These are phyloP conservation scores for Proterorhinus semilunaris DNA, from an alignment of 2,113 vertebrate species.

Conservation along the genomic window DNA sequence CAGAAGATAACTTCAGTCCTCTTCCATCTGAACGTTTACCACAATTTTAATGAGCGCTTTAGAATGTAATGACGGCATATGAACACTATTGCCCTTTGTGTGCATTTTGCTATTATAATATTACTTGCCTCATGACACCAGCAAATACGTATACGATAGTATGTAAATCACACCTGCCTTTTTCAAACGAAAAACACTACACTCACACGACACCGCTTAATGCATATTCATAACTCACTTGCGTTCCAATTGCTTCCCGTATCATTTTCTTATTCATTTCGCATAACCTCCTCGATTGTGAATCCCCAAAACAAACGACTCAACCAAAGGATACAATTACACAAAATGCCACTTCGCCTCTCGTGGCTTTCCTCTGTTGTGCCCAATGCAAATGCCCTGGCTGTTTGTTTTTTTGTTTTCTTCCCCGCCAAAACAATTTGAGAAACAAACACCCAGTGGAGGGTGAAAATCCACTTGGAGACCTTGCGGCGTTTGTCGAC, in stretches of 20 bases:
- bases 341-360: constrained; percentile 7
- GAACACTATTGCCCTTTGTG: no score
- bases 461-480: constrained; percentile 19
- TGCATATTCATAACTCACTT: not conserved
- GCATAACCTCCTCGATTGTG: constrained; percentile 9
- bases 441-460: constrained; percentile 4
- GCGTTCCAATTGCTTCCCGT: constrained; percentile 1
- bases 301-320: constrained; percentile 18
- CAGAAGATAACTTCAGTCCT: no score
- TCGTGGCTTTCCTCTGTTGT: constrained; percentile 1
- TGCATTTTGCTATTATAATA: no score
- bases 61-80: no score
- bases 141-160: no score
- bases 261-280: constrained; percentile 1
- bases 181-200: no score
- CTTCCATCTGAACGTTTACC: no score
- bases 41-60: no score
- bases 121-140: no score
- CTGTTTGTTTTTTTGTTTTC: no score
- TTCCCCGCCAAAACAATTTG: constrained; percentile 19
- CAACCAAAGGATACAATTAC: constrained; percentile 7
- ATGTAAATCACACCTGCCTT: no score
- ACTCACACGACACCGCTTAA: no score
- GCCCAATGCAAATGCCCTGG: constrained; percentile 1
- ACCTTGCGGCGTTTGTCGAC: not conserved